Base-by-base conservation (phyloP, 2,888 invertebrate genomes). In the Amblyteles armatorius region DNA sequence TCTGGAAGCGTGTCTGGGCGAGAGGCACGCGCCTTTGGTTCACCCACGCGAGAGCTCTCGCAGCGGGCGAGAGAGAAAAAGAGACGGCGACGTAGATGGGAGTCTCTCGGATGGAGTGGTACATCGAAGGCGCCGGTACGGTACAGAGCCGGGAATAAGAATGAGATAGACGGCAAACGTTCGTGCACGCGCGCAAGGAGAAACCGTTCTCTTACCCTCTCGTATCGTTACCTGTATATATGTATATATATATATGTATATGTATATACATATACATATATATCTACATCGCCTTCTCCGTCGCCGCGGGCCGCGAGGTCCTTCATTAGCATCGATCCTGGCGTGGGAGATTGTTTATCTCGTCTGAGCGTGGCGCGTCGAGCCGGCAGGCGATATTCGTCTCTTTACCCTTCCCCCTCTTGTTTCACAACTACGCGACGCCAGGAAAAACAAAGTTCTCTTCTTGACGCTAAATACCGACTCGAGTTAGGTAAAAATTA, bases 331-430 rank as follows among this genome's bases (percentile, higher is more conserved):
- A 91, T 91, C 90, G 90, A 92, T 91, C 88, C 88, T 72, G 87
- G 88, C 90, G 91, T 90, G 90, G 90, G 91, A 90, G 90, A 91
- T 90, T 91, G 90, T 92, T 92, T 91, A 92, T 92, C 90, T 90
- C 88, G 84, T 84, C 85, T 81, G 83, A 86, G 79, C 84, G 82
- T 78, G 79, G 82, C 87, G 71, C 79, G 80, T 82, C 76, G 81
- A 65, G 83, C 82, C 81, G 69, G 68, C 79, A 83, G 74, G 81
- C 83, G 77, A 80, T 65, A 83, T 79, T 80, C 83, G 79, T 65
- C 48, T 69, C 67, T 69, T 81, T 73, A 33, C 63, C 74, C 81
- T 57, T 74, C 71, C 69, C 63, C 33, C 67, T 60, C 79, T 48
- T 72, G 22, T 65, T 63, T 26, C 29, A 50, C 50, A 63, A 63